These are phyloP conservation scores for Caradrina kadenii DNA, from an alignment of 2,888 invertebrate genomes.

Conservation along the genomic window DNA sequence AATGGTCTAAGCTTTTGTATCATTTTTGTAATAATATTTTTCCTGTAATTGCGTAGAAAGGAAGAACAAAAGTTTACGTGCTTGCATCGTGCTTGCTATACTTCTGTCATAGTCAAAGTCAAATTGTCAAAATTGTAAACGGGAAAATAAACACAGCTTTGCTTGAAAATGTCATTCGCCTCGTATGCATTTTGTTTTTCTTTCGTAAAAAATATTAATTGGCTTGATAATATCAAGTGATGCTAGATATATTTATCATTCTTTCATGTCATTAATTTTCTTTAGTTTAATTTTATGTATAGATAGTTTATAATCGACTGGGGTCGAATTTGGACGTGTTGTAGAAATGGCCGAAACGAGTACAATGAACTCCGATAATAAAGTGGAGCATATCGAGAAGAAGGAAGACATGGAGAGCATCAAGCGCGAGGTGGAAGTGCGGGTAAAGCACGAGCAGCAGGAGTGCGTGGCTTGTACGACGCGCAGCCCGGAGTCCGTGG, in stretches of 20 bases:
- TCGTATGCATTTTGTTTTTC: constrained; percentile 64
- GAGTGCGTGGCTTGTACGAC: constrained; percentile 81
- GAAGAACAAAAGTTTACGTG: constrained; percentile 13
- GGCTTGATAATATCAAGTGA: constrained; percentile 47
- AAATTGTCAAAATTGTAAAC: constrained; percentile 44
- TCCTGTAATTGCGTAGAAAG: constrained; percentile 17
- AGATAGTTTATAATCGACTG: constrained; percentile 14
- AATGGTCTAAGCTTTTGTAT: too few species aligned
- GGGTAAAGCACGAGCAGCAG: constrained; percentile 78
- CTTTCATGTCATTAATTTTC: constrained; percentile 3
- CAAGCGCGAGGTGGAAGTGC: constrained; percentile 75
- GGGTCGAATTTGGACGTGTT: constrained; percentile 42
- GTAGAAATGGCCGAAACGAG: constrained; percentile 78
- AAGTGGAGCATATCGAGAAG: constrained; percentile 70
- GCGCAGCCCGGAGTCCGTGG: constrained; percentile 73
- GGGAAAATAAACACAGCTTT: constrained; percentile 58
- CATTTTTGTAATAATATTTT: not conserved
- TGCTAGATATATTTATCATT: constrained; percentile 31
- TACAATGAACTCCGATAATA: constrained; percentile 76
- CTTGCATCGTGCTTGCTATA: constrained; percentile 3
- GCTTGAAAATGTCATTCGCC: constrained; percentile 62
- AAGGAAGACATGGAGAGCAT: constrained; percentile 68
- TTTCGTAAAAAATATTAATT: constrained; percentile 53
- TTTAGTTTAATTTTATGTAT: constrained; percentile 30
- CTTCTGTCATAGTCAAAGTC: constrained; percentile 34